Conservation (phyloP, 1,140 invertebrate species). For the Panagrolaimus sp. region DNA sequence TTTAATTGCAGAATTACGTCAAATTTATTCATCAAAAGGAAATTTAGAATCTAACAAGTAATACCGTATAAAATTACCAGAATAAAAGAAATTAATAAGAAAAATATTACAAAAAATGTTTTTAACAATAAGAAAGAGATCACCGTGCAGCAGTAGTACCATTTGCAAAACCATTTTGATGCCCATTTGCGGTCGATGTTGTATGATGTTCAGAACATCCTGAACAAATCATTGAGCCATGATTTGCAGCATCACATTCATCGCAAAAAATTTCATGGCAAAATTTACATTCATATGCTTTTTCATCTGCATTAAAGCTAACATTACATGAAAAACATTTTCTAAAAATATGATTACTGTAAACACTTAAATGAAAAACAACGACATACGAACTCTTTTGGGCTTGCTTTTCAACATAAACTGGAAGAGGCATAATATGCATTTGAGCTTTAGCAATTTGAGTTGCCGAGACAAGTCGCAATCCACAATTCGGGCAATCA, state of each 20-base stretch:
- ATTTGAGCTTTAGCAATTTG: constrained; percentile 10
- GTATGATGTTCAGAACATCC: neutral
- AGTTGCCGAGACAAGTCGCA: neutral
- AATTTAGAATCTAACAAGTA: neutral
- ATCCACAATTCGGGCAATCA: constrained; percentile 6
- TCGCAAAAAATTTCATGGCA: neutral
- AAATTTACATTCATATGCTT: neutral
- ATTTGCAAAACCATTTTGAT: neutral
- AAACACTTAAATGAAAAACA: too few relatives aligned
- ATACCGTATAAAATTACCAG: neutral
- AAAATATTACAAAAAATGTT: too few relatives aligned
- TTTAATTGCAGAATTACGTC: neutral
- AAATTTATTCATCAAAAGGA: neutral
- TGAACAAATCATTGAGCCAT: constrained; percentile 3
- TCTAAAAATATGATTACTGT: too few relatives aligned
- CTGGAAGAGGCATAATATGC: neutral
- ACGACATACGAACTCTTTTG: neutral
- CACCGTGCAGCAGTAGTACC: too few relatives aligned
- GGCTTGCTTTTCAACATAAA: neutral
- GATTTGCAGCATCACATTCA: constrained; percentile 4
- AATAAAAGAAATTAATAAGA: too few relatives aligned
- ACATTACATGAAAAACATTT: neutral
- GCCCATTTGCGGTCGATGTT: neutral
- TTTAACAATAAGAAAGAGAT: too few relatives aligned
- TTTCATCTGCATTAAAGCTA: neutral